Conservation (phyloP, 2,113 vertebrate species). For the Ochotona curzoniae region DNA sequence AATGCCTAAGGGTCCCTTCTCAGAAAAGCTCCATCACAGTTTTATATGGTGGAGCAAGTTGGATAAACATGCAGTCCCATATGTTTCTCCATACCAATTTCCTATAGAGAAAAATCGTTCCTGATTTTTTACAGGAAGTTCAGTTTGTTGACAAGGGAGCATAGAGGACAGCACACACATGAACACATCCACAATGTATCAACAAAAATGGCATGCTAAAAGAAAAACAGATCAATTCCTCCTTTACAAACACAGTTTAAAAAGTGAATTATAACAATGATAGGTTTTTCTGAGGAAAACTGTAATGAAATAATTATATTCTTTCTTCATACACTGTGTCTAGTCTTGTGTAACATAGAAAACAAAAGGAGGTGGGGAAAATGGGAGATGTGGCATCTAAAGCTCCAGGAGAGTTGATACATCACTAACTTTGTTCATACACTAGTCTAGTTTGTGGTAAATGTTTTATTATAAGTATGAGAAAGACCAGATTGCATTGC, state of each 20-base stretch:
- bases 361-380: not conserved
- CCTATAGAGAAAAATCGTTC: not conserved
- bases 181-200: not conserved
- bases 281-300: not conserved
- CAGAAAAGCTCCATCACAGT: not conserved
- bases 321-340: not conserved
- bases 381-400: not conserved
- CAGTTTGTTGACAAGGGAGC: not conserved
- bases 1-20: not conserved
- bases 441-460: not conserved
- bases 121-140: not conserved
- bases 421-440: not conserved
- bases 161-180: not conserved
- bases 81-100: not conserved
- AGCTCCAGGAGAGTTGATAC: not conserved
- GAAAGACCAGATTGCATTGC: conserved; percentile 17
- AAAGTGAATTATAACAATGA: not conserved
- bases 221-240: not conserved
- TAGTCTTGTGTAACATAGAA: not conserved
- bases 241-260: not conserved
- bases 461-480: conserved; percentile 34
- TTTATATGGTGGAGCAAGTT: not conserved
- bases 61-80: not conserved
- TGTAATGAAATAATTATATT: conserved; percentile 1
- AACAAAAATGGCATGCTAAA: not conserved